Base-by-base conservation (phyloP, 2,113 vertebrate species). In the Pycnonotus jocosus region DNA sequence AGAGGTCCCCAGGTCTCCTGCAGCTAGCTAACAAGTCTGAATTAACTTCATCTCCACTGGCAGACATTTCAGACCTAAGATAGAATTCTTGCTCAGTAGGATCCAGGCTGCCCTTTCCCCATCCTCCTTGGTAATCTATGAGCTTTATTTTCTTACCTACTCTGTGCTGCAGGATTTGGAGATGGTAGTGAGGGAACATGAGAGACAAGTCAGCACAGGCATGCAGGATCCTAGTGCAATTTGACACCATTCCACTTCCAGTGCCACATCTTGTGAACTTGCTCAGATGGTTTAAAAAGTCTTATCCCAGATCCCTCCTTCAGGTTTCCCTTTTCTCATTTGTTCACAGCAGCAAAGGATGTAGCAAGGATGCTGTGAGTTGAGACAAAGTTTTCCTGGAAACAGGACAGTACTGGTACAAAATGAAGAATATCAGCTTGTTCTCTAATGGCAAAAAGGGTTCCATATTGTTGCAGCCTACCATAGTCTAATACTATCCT, bases 31-130 rank as follows among this genome's bases (percentile, higher is more conserved):
- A 71, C 0, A 10, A 92, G 68, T 31, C 45, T 30, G 57, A 82
- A 93, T 88, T 93, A 90, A 45, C 54, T 87, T 64, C 2, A 1
- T 70, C 30, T 68, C 71, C 60, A 47, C n/a, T 37, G 35, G 48
- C 45, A 78, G 35, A 20, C 65, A 40, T 62, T 86, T 88, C 82
- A 77, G 44, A 28, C 35, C 56, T 7, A 2, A 83, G 30, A 44
- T 6, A 56, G 40, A 68, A n/a, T n/a, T 93, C 40, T 53, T 85
- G 40, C 58, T 88, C 64, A 45, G 62, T 37, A 77, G 71, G 71
- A 87, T 74, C 35, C 66, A 86, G 69, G 23, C 28, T 96, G 53
- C 60, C 73, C 57, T 94, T 95, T 25, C 37, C 60, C 10, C 30
- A 79, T 53, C 14, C 20, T 77, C 42, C 53, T 40, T 65, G 25